Evolutionary conservation across 2,113 vertebrate genomes (phyloP), one percentile per base, ranked within the genome.

Genomic region (Semnornis frantzii): DNA sequence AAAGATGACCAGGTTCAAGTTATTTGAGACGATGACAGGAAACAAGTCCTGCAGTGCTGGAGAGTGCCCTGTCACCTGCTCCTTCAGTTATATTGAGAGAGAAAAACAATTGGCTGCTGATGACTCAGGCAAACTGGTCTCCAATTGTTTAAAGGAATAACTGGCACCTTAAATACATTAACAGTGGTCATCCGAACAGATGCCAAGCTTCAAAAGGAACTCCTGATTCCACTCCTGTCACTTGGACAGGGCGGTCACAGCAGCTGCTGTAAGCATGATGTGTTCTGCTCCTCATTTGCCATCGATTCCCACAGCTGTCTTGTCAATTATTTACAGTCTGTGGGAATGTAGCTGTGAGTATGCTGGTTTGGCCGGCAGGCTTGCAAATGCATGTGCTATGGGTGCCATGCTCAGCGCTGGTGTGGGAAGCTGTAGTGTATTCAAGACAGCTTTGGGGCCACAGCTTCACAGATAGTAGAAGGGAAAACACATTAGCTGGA

Each of bases 311-410:
- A 63, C 55, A 79, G 89, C 89, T 87, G 75, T 59, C 71, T 18
- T 9, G 39, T 58, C 71, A 44, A 34, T 87, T 65, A 42, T 50
- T 55, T 70, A 23, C 59, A 33, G 84, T 28, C 89, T 46, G 77
- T 34, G 83, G 62, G 92, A 74, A 63, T 11, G 4, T 0, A 62
- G 58, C 82, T 59, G 60, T 0, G 1, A 46, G 64, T 1, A 37
- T 0, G 0, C 15, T 46, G 76, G 27, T 68, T 25, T 84, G 58
- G 74, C 84, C 78, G 75, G 34, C 73, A 52, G 8, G 33, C 64
- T 28, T 69, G 77, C 55, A 89, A 94, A 82, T 13, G 74, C 19
- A 4, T 8, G 28, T 1, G 33, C 23, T 18, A 19, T 0, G 2
- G 57, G 21, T 54, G 84, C 64, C 81, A 48, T 1, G 48, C 91